Evolutionary conservation across 2,888 invertebrate genomes (phyloP).

Genomic region (Amphipyra tragopoginis): DNA sequence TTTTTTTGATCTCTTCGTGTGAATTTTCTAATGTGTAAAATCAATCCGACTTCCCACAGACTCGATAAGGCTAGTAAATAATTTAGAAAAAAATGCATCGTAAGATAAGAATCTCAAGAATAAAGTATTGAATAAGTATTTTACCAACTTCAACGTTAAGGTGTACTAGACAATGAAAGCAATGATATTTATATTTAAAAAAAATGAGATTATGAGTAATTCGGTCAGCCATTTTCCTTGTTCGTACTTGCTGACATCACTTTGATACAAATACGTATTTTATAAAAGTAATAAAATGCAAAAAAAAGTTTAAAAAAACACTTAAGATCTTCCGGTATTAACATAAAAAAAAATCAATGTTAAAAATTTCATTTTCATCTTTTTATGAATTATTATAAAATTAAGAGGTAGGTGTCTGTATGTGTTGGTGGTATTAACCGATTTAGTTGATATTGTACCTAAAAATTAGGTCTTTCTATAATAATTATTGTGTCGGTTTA

Average conservation of each 20-base stretch:
- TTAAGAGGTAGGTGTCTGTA: conserved; percentile 86
- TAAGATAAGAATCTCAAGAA: conserved; percentile 87
- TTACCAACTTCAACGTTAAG: conserved; percentile 86
- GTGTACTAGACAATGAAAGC: conserved; percentile 86
- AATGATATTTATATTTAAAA: conserved; percentile 87
- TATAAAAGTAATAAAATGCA: conserved; percentile 81
- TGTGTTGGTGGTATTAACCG: conserved; percentile 87
- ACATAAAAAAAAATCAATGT: conserved; percentile 78
- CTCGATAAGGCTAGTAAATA: conserved; percentile 82
- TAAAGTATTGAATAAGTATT: conserved; percentile 89
- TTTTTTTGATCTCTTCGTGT: conserved; percentile 60
- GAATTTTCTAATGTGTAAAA: conserved; percentile 59
- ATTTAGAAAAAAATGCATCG: conserved; percentile 85
- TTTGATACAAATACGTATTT: conserved; percentile 89
- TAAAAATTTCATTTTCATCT: conserved; percentile 84
- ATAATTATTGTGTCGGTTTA: conserved; percentile 88
- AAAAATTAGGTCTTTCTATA: conserved; percentile 87
- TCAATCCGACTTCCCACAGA: conserved; percentile 81
- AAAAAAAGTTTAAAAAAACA: conserved; percentile 80
- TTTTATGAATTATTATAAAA: conserved; percentile 87
- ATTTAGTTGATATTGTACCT: conserved; percentile 88
- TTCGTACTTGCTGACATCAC: conserved; percentile 85
- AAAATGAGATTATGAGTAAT: conserved; percentile 75
- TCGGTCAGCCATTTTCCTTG: conserved; percentile 84
- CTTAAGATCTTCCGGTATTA: conserved; percentile 86